phyloP scores from a whole-genome alignment of 2,113 vertebrate species.

The Siniperca knerii region DNA sequence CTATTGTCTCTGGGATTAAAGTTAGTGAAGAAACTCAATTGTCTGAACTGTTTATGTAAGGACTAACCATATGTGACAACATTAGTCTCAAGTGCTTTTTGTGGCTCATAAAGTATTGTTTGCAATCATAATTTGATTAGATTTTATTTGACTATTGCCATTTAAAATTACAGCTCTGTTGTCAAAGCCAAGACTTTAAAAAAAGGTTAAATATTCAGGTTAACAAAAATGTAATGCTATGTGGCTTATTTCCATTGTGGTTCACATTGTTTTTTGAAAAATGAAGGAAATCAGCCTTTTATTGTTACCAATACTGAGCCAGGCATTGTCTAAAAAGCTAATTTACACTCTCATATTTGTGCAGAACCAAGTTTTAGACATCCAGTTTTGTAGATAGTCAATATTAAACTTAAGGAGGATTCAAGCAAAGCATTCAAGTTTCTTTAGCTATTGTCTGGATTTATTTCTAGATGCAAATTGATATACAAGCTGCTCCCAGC shows the following conservation, averaged over 20 bases:
- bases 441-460: conserved; percentile 39
- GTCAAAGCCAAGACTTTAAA: background rate
- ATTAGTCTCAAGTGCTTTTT: conserved; percentile 29
- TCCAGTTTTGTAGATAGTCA: background rate
- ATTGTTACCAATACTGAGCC: background rate
- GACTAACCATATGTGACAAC: conserved; percentile 13
- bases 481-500: conserved; percentile 40
- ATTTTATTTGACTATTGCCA: conserved; percentile 6
- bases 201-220: conserved; percentile 1
- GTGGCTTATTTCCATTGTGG: conserved; percentile 5
- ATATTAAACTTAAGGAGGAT: background rate
- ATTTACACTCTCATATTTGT: background rate
- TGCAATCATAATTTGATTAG: background rate
- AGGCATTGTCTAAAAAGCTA: conserved; percentile 7
- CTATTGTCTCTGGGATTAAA: conserved; percentile 23
- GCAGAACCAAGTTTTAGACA: background rate
- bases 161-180: background rate
- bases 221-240: background rate
- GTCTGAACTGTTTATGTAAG: background rate
- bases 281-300: background rate
- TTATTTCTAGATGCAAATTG: conserved; percentile 37
- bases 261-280: conserved; percentile 8
- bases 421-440: background rate
- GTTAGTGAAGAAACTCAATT: conserved; percentile 11
- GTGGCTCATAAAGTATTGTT: conserved; percentile 11